Evolutionary conservation across 1,140 invertebrate genomes (phyloP), one percentile per base, ranked within the genome.

Genomic region (Drosophila pectinifera): DNA sequence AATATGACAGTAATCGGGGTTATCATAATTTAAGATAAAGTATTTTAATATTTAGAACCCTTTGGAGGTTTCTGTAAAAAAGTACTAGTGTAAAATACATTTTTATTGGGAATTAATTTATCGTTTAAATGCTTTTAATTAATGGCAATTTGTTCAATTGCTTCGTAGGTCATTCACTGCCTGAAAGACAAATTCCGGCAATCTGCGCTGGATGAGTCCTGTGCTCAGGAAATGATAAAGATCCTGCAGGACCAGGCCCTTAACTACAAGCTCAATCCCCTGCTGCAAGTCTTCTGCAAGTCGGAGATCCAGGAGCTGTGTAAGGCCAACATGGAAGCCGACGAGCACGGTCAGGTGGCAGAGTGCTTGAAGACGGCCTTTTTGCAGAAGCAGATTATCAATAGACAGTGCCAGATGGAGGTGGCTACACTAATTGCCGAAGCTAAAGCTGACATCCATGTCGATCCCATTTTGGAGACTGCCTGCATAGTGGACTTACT

Each of bases 281-380:
- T 97, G 3, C 93, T 98, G 13, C 95, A 95, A 43, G 95, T 95
- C 43, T 93, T 97, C 42, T 99, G 98, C 78, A 94, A 94, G 84
- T 93, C 94, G n/a, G 95, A 95, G 92, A 94, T 95, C 70, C 93
- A 94, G 74, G 94, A 94, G 24, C 94, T 95, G 58, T 95, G 95
- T 91, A 93, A 94, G 65, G 80, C 91, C 8, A 90, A 93, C 68
- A 64, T 77, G 45, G 93, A 93, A 38, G 93, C 93, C 2, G 94
- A 95, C 55, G 93, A 94, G 59, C 92, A 93, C 78, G 95, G 95
- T 39, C 93, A 94, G 90, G 95, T 92, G 11, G 96, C 97, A 92
- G 97, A 98, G 93, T 99, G 98, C 93, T 93, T 99, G 11, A 98
- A 98, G 92, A 95, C 95, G 90, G 96, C 95, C 74, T 95, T 97